Conservation (phyloP, 2,888 invertebrate species). For the Caradrina kadenii region DNA sequence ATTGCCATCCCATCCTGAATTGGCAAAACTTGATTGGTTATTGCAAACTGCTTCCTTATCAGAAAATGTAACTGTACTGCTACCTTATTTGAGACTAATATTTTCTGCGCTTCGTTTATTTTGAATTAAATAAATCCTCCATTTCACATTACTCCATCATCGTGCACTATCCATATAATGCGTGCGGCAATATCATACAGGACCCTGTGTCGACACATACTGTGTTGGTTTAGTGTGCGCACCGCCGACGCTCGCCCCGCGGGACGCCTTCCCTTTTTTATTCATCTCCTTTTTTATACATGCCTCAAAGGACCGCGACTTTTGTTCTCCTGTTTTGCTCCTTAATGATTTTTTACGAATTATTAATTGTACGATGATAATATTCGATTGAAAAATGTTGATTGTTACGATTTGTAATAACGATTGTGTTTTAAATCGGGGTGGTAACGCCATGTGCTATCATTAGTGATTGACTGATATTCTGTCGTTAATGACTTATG, state of each 20-base stretch:
- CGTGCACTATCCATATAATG: conserved; percentile 53
- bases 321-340: conserved; percentile 88
- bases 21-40: conserved; percentile 3
- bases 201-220: conserved; percentile 81
- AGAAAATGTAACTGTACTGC: background rate
- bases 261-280: conserved; percentile 79
- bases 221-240: conserved; percentile 85
- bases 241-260: conserved; percentile 76
- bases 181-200: conserved; percentile 71
- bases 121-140: conserved; percentile 34
- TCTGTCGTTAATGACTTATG: conserved; percentile 58
- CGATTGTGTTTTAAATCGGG: conserved; percentile 66
- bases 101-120: conserved; percentile 15
- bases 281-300: conserved; percentile 78
- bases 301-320: conserved; percentile 88
- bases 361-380: conserved; percentile 88
- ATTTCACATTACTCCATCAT: conserved; percentile 47
- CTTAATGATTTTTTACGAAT: conserved; percentile 90
- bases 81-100: background rate
- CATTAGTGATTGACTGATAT: conserved; percentile 62
- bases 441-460: conserved; percentile 68
- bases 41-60: background rate
- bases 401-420: conserved; percentile 79
- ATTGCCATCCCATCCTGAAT: background rate
- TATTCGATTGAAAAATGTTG: conserved; percentile 88